Evolutionary conservation across 2,797 vertebrate genomes (phyloP).

Genomic region (Aquila chrysaetos): DNA sequence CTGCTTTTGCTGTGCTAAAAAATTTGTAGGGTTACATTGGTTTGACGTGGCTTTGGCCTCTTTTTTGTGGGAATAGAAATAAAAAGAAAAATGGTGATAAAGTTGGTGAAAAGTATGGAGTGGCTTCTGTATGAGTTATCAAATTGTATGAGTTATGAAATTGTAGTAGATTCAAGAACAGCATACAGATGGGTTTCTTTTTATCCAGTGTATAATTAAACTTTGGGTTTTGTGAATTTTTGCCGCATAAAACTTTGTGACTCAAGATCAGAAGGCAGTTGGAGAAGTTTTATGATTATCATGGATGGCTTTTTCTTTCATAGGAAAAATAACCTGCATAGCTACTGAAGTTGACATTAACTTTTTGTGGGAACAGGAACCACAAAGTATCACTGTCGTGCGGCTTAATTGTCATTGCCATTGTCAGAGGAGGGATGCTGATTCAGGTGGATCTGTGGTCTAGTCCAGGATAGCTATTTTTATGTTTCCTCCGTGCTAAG

Average conservation of each 20-base stretch:
- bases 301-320: neutral
- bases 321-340: neutral
- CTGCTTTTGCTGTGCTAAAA: neutral
- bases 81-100: neutral
- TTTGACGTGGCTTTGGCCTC: neutral
- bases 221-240: neutral
- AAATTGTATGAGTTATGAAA: neutral
- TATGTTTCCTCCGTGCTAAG: neutral
- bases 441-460: neutral
- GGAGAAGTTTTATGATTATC: neutral
- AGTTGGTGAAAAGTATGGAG: neutral
- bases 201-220: neutral
- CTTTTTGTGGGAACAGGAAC: neutral
- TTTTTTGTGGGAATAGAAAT: neutral
- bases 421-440: neutral
- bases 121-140: neutral
- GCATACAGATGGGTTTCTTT: neutral
- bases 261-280: neutral
- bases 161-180: neutral
- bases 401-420: neutral
- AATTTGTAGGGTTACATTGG: neutral
- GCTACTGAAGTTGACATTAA: neutral
- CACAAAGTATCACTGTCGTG: neutral
- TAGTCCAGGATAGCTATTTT: neutral
- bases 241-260: neutral